Evolutionary conservation across 2,888 invertebrate genomes (phyloP).

Genomic region (Ernsta delagoae): DNA sequence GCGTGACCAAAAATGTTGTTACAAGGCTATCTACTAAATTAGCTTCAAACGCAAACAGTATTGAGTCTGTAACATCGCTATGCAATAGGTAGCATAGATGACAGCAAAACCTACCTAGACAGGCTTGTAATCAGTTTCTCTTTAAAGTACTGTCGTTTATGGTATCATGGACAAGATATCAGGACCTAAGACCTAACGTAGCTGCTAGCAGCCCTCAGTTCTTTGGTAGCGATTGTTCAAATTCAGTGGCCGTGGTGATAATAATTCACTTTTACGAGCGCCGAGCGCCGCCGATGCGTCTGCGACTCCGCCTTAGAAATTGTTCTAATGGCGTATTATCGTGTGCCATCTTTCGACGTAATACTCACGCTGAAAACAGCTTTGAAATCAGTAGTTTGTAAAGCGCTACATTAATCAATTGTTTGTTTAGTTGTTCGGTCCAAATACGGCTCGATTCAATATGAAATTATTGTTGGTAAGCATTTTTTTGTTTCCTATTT

Average conservation of each 20-base stretch:
- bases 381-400: conserved; percentile 5
- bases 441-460: background rate
- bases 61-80: too few relatives aligned
- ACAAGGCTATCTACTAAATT: too few relatives aligned
- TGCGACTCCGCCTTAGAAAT: conserved; percentile 71
- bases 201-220: conserved; percentile 40
- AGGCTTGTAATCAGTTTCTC: too few relatives aligned
- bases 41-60: too few relatives aligned
- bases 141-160: too few relatives aligned
- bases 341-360: conserved; percentile 57
- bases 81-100: too few relatives aligned
- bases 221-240: conserved; percentile 67
- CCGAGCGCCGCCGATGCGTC: conserved; percentile 73
- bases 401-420: background rate
- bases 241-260: conserved; percentile 77
- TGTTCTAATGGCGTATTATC: conserved; percentile 76
- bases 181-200: background rate
- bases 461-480: background rate
- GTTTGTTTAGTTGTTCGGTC: background rate
- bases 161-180: background rate
- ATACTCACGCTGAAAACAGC: conserved; percentile 48
- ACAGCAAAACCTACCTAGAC: too few relatives aligned
- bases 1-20: too few relatives aligned
- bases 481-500: background rate
- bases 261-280: conserved; percentile 82